These are phyloP conservation scores for Pachyramphus minor DNA, from an alignment of 2,113 vertebrate genomes.

Conservation along the genomic window DNA sequence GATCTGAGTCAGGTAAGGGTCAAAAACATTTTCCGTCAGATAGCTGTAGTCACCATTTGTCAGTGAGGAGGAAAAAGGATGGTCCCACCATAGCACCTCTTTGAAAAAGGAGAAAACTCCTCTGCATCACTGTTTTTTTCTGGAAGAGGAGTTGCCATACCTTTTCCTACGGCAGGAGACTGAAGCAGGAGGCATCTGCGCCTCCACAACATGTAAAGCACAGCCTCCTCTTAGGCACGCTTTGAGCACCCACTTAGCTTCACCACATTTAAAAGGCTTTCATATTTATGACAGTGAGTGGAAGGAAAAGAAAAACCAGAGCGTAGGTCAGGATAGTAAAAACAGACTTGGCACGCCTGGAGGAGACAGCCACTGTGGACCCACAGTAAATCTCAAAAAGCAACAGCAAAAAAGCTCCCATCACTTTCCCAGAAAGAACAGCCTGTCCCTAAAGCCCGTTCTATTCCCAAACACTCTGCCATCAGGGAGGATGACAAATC, in stretches of 20 bases:
- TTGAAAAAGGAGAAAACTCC: neutral
- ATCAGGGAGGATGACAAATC: neutral
- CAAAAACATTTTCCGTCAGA: neutral
- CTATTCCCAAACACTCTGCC: neutral
- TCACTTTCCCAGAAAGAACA: neutral
- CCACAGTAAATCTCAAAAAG: neutral
- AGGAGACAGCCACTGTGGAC: neutral
- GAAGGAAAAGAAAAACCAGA: neutral
- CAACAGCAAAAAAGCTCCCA: neutral
- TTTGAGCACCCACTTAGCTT: neutral
- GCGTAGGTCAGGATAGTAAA: neutral
- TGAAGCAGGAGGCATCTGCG: neutral
- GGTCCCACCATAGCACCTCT: neutral
- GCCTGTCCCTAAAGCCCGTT: constrained; percentile 1
- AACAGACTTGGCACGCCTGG: neutral
- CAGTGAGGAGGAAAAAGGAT: neutral
- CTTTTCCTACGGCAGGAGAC: neutral
- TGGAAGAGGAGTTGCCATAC: neutral
- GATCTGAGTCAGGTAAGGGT: neutral
- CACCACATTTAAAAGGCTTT: neutral
- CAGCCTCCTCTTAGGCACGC: neutral
- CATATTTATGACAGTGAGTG: neutral
- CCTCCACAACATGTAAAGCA: neutral
- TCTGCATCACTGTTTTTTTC: neutral
- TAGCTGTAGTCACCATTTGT: neutral